Percentiles rank a stretch among this genome's conserved stretches.
Evolutionary conservation across 1,140 invertebrate genomes (phyloP).

Genomic region (Pristionchus pacificus): DNA sequence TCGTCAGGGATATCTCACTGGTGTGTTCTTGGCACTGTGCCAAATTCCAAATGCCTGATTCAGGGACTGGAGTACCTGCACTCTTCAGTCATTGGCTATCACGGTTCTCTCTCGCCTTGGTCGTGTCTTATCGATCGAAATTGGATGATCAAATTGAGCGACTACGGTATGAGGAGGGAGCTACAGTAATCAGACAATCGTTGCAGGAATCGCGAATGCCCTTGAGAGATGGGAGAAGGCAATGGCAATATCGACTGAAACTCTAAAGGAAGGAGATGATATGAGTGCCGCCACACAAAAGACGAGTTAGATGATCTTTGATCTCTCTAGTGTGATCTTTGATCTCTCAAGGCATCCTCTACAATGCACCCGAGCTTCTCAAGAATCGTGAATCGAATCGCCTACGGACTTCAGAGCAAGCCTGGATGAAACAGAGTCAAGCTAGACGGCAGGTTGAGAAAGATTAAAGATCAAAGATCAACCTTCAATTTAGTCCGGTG

Average conservation of each 20-base stretch:
- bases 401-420: conserved; percentile 44
- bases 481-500: conserved; percentile 43
- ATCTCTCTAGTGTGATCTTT: no score
- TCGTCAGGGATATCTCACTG: conserved; percentile 54
- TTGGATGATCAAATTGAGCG: conserved; percentile 57
- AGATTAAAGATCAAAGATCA: background rate
- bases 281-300: conserved; percentile 45
- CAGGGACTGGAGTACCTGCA: conserved; percentile 55
- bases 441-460: background rate
- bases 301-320: conserved; percentile 38
- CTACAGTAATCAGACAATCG: background rate
- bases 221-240: conserved; percentile 54
- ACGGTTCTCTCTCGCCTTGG: conserved; percentile 54
- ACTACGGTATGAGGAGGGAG: conserved; percentile 37
- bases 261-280: conserved; percentile 52
- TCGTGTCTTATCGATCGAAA: conserved; percentile 54
- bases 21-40: conserved; percentile 7
- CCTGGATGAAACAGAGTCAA: conserved; percentile 48
- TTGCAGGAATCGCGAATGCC: conserved; percentile 45
- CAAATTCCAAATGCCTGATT: background rate
- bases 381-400: conserved; percentile 52
- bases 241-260: conserved; percentile 47
- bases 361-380: conserved; percentile 49
- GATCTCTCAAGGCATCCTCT: conserved; percentile 29
- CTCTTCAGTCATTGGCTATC: conserved; percentile 50